phyloP scores from a whole-genome alignment of 2,113 vertebrate species.

The Thalassarche chlororhynchos region DNA sequence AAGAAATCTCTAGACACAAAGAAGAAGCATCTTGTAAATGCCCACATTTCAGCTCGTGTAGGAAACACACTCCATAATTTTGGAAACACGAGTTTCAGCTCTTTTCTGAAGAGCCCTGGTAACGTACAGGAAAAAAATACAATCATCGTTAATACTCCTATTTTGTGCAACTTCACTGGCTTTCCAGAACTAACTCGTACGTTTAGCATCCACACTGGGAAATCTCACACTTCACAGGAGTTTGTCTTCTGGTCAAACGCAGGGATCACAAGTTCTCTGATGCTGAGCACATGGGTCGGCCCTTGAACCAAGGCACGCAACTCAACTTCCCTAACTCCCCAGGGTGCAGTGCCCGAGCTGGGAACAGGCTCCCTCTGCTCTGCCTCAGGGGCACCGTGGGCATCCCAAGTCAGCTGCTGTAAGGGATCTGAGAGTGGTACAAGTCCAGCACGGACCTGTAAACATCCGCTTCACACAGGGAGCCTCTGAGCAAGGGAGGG shows the following conservation, averaged over 20 bases:
- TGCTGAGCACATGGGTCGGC: accelerated
- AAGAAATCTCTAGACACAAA: neutral
- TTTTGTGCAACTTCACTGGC: neutral
- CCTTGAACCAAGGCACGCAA: neutral
- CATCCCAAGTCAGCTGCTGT: neutral
- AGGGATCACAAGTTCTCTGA: neutral
- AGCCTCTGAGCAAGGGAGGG: neutral
- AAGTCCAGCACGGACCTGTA: neutral
- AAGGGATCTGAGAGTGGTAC: neutral
- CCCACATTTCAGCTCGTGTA: neutral
- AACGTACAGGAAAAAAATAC: neutral
- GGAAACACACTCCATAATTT: neutral
- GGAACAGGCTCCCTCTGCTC: neutral
- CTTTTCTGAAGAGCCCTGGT: neutral
- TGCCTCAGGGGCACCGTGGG: neutral
- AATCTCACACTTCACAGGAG: neutral
- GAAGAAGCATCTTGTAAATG: neutral
- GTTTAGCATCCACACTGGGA: neutral
- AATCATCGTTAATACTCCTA: neutral
- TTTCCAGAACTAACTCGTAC: neutral
- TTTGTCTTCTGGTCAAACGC: neutral
- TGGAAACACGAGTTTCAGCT: neutral
- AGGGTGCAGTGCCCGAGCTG: accelerated
- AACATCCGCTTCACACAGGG: neutral
- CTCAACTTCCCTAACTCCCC: neutral